Conservation (phyloP, 2,797 vertebrate genomes). For the Atherinosoma microstoma region DNA sequence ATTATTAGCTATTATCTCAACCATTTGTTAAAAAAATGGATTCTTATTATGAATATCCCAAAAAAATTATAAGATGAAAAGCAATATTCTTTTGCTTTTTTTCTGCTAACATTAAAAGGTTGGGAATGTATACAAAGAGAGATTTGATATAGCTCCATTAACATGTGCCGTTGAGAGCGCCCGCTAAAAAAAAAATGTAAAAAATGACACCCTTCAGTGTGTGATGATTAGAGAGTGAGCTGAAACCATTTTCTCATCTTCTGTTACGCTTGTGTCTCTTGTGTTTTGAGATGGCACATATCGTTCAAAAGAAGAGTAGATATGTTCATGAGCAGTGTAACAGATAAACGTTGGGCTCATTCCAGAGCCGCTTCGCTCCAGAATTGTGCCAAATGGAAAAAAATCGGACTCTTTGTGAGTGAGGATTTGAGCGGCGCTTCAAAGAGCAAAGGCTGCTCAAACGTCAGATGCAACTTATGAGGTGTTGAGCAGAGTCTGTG, state of each 20-base stretch:
- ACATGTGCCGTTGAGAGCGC: background rate
- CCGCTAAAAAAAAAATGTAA: background rate
- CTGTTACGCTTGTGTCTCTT: background rate
- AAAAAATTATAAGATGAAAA: too few species aligned
- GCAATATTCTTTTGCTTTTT: too few species aligned
- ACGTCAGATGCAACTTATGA: background rate
- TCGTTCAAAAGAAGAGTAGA: background rate
- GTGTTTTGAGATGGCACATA: background rate
- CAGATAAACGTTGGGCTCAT: slow-evolving; percentile 5
- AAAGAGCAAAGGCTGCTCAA: slow-evolving; percentile 2
- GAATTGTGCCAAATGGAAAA: slow-evolving; percentile 5
- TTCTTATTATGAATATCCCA: too few species aligned
- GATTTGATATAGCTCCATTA: background rate
- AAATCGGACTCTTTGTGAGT: background rate
- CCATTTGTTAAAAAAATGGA: too few species aligned
- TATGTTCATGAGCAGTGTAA: background rate
- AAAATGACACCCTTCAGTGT: background rate
- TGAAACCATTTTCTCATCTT: background rate
- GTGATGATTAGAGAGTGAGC: background rate
- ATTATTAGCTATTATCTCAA: too few species aligned
- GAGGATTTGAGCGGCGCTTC: background rate
- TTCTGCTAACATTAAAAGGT: too few species aligned
- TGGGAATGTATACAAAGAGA: background rate
- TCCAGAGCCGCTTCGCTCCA: slow-evolving; percentile 10
- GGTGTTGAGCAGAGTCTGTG: slow-evolving; percentile 4